Conservation (phyloP, 2,113 vertebrate genomes). For the Python bivittatus region DNA sequence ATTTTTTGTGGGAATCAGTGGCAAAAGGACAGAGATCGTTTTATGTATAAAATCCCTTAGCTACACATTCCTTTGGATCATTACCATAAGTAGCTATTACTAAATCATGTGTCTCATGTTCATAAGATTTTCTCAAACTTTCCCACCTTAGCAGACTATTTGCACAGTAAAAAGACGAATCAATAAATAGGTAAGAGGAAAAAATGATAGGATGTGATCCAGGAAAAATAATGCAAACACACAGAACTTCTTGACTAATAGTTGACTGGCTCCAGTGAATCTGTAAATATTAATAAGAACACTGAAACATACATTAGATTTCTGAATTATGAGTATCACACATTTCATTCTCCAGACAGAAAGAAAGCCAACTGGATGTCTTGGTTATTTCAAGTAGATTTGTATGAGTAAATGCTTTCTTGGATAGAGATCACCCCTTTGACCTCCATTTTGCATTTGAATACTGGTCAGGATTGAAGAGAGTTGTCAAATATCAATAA, state of each 20-base stretch:
- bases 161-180: not conserved
- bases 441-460: slow-evolving; percentile 20
- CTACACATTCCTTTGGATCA: not conserved
- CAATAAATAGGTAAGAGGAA: not conserved
- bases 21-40: slow-evolving; percentile 29
- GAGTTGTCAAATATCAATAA: not conserved
- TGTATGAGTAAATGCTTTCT: not conserved
- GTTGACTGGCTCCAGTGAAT: not conserved
- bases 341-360: slow-evolving; percentile 21
- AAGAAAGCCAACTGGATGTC: not conserved
- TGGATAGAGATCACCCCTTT: not conserved
- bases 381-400: slow-evolving; percentile 1
- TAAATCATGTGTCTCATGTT: not conserved
- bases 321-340: not conserved
- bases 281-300: not conserved
- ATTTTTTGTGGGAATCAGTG: slow-evolving; percentile 50
- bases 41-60: not conserved
- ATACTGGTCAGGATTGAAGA: not conserved
- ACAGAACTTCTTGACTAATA: not conserved
- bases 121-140: not conserved
- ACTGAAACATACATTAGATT: not conserved
- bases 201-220: not conserved
- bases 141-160: not conserved
- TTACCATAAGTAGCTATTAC: not conserved
- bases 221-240: not conserved